Conservation (phyloP, 2,888 invertebrate species). For the Leucozona laternaria region DNA sequence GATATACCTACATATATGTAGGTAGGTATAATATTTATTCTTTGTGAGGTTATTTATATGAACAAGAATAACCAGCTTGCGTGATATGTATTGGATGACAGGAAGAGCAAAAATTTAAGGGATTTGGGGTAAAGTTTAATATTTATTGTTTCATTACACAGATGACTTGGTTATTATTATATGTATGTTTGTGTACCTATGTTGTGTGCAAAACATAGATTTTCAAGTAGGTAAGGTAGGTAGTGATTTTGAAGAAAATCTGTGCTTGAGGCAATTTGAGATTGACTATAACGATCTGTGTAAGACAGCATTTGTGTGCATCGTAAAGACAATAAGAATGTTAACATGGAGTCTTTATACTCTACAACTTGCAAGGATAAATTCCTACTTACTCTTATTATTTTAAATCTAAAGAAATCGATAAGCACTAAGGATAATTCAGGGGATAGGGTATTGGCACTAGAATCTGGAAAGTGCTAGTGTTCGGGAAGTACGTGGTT, state of each 20-base stretch:
- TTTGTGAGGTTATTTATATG: constrained; percentile 7
- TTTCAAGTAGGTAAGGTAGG: constrained; percentile 1
- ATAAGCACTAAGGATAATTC: no score
- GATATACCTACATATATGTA: neutral
- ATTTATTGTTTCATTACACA: constrained; percentile 57
- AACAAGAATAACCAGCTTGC: neutral
- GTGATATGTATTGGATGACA: neutral
- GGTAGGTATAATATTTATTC: constrained; percentile 20
- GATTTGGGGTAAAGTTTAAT: constrained; percentile 42
- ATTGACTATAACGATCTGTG: constrained; percentile 22
- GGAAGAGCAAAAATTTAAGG: neutral
- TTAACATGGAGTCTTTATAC: neutral
- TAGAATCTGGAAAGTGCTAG: no score
- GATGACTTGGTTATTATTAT: constrained; percentile 7
- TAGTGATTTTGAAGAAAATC: constrained; percentile 33
- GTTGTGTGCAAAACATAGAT: constrained; percentile 5
- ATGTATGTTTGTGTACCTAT: neutral
- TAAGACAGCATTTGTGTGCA: constrained; percentile 3
- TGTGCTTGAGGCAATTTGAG: constrained; percentile 1
- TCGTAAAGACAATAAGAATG: neutral
- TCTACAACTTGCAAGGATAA: neutral
- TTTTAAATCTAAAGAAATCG: no score
- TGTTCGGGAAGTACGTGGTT: no score
- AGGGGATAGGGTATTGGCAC: no score
- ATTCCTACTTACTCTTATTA: no score